phyloP scores from a whole-genome alignment of 2,888 invertebrate genomes.

The Drosophila siamana region DNA sequence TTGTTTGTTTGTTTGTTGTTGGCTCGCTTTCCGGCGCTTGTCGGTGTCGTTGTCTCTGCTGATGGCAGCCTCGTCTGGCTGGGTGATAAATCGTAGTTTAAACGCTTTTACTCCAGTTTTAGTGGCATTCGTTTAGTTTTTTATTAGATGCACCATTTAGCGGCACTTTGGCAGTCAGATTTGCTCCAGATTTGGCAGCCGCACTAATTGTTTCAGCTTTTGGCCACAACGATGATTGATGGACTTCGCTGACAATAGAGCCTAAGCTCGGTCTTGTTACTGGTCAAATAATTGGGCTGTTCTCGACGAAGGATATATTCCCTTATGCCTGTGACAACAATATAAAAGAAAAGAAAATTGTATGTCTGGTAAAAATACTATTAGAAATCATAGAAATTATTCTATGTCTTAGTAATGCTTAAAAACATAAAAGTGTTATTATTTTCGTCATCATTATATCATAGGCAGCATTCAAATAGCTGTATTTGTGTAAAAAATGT shows the following conservation, averaged over 20 bases:
- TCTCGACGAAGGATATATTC: background rate
- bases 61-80: constrained; percentile 28
- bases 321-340: background rate
- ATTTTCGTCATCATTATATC: background rate
- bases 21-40: too few relatives aligned
- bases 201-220: constrained; percentile 71
- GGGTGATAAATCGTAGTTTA: constrained; percentile 82
- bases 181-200: constrained; percentile 56
- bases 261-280: background rate
- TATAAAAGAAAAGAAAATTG: background rate
- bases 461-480: too few relatives aligned
- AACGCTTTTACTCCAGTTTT: constrained; percentile 79
- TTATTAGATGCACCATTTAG: constrained; percentile 76
- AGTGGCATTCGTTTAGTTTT: constrained; percentile 77
- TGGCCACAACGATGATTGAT: constrained; percentile 59
- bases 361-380: too few relatives aligned
- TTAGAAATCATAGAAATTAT: too few relatives aligned
- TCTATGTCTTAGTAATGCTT: too few relatives aligned
- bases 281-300: background rate
- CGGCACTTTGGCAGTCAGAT: constrained; percentile 64
- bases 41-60: constrained; percentile 8
- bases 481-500: constrained; percentile 14
- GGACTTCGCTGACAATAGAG: constrained; percentile 9
- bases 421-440: too few relatives aligned
- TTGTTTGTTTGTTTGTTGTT: too few relatives aligned